Evolutionary conservation across 2,113 vertebrate species (phyloP).

Genomic region (Psophia crepitans): DNA sequence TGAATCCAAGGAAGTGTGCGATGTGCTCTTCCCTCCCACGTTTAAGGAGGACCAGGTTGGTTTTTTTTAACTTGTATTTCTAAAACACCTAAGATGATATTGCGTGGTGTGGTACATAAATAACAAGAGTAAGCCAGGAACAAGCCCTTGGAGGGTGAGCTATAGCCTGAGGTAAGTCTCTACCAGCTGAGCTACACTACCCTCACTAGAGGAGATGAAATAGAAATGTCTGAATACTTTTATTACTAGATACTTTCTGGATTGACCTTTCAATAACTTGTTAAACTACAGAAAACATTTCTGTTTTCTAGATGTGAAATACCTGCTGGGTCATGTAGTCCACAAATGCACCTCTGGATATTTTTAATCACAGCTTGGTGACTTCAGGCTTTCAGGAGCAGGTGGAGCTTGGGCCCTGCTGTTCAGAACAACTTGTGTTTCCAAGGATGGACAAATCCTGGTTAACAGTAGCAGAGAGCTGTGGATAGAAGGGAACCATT

Average conservation of each 20-base stretch:
- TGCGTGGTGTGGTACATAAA: constrained; percentile 8
- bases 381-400: neutral
- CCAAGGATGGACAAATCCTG: neutral
- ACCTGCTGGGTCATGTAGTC: neutral
- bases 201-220: constrained; percentile 17
- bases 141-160: neutral
- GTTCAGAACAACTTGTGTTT: neutral
- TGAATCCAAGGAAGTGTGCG: neutral
- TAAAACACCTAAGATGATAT: constrained; percentile 8
- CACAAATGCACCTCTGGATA: neutral
- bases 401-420: neutral
- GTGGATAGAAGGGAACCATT: neutral
- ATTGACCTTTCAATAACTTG: constrained; percentile 44
- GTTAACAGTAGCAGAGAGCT: neutral
- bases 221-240: constrained; percentile 29
- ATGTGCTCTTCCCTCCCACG: neutral
- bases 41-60: neutral
- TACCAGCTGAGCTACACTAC: constrained; percentile 12
- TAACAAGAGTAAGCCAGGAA: constrained; percentile 23
- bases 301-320: constrained; percentile 41
- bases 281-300: constrained; percentile 37
- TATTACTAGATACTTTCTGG: constrained; percentile 12
- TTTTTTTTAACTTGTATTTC: neutral
- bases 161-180: constrained; percentile 50
- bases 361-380: constrained; percentile 16